Evolutionary conservation across 2,888 invertebrate genomes (phyloP).

Genomic region (Neoscelio sp.): DNA sequence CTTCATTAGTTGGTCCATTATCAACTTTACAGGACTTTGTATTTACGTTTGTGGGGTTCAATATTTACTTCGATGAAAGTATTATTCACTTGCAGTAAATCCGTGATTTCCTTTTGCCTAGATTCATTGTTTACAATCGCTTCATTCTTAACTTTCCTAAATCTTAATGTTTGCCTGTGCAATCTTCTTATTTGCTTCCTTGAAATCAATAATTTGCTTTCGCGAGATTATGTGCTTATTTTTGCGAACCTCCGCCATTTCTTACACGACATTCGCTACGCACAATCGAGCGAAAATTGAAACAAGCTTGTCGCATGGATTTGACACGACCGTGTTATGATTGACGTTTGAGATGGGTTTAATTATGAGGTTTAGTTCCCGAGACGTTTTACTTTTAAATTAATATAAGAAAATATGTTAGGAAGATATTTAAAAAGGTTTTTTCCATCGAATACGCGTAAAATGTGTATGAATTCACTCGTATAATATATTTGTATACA

Average conservation of each 20-base stretch:
- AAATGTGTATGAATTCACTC: too few relatives aligned
- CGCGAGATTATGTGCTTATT: slow-evolving; percentile 33
- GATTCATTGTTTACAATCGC: slow-evolving; percentile 52
- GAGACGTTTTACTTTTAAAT: too few relatives aligned
- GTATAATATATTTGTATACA: too few relatives aligned
- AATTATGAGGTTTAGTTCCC: too few relatives aligned
- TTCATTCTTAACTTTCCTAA: slow-evolving; percentile 47
- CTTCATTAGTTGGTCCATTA: slow-evolving; percentile 50
- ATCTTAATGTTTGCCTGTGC: slow-evolving; percentile 34
- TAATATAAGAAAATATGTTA: too few relatives aligned
- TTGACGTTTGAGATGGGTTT: too few relatives aligned
- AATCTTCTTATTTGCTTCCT: slow-evolving; percentile 40
- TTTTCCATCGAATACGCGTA: too few relatives aligned
- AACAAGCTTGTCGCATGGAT: not conserved
- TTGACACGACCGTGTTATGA: not conserved
- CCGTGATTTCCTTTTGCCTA: slow-evolving; percentile 36
- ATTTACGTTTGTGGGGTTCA: slow-evolving; percentile 38
- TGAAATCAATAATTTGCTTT: slow-evolving; percentile 49
- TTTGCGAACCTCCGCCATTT: slow-evolving; percentile 15
- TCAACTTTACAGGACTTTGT: slow-evolving; percentile 45
- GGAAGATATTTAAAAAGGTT: too few relatives aligned
- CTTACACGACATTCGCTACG: slow-evolving; percentile 18
- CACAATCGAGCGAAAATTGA: slow-evolving; percentile 17
- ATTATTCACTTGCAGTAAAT: slow-evolving; percentile 48
- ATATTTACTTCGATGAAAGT: slow-evolving; percentile 51